Base-by-base conservation (phyloP, 2,797 vertebrate genomes). In the Poeciliopsis presidionis region DNA sequence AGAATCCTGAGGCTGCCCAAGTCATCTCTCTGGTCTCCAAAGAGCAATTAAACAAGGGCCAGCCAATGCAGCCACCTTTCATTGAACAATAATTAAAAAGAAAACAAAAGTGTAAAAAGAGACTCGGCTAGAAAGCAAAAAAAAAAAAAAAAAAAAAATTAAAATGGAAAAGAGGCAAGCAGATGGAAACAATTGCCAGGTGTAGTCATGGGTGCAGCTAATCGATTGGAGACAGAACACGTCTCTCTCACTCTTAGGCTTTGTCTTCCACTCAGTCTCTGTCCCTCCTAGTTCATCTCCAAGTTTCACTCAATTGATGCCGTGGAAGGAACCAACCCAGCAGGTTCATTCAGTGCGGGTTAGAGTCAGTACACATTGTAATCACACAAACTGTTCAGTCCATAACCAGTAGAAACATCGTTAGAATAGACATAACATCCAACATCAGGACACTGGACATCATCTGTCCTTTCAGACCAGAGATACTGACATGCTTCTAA, bases 151-250 rank as follows among this genome's bases (percentile, higher is more conserved):
- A 5, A 36, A 36, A 36, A 65, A 36, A 72, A 71, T n/a, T n/a
- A 63, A 78, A 90, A 89, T 93, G 87, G 57, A 90, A 83, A 90
- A 85, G 82, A 88, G 87, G 75, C 73, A 83, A 86, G 91, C 91
- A 91, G 94, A 94, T 94, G 90, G 94, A 95, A 94, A 94, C 91
- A 93, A 94, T 95, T 94, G 89, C 93, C 93, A 83, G 75, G 93
- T 95, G 95, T 94, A 92, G 91, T 94, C 93, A 91, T 91, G 87
- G 88, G 88, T 92, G 78, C 83, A 91, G 84, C 84, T 88, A 93
- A 95, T 96, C 94, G 91, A 95, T 95, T 85, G 79, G 80, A 91
- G 80, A 89, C 90, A 95, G 92, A 95, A 95, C 95, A 95, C 93
- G 89, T 87, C 88, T 89, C 88, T 83, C 85, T 89, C 65, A 9